Conservation (phyloP, 2,888 invertebrate species). For the Strigamia transsilvanica region DNA sequence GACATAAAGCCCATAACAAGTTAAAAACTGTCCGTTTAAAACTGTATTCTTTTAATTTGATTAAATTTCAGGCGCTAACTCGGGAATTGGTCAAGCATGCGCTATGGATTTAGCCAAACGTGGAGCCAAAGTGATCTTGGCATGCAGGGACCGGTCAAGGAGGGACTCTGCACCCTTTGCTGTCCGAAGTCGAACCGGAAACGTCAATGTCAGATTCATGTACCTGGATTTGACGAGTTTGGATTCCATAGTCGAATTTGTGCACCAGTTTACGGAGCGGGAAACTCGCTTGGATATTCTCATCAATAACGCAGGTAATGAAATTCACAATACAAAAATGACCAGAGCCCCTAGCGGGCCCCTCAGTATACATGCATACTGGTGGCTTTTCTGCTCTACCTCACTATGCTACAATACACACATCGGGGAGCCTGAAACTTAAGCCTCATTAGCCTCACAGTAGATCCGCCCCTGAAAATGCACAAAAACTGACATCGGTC, state of each 20-base stretch:
- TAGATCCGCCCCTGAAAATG: no score
- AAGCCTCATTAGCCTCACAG: no score
- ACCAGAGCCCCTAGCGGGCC: no score
- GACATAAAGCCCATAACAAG: neutral
- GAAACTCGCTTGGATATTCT: constrained; percentile 62
- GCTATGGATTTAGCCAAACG: constrained; percentile 58
- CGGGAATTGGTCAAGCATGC: constrained; percentile 58
- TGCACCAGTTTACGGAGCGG: constrained; percentile 60
- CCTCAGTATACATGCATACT: no score
- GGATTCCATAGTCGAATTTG: constrained; percentile 62
- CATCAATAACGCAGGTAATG: constrained; percentile 64
- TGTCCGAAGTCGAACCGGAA: constrained; percentile 61
- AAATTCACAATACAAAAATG: neutral
- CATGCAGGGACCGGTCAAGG: constrained; percentile 61
- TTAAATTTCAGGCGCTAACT: constrained; percentile 58
- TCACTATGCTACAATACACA: no score
- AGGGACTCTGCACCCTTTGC: constrained; percentile 62
- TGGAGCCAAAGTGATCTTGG: constrained; percentile 62
- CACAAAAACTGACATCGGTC: no score
- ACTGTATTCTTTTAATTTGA: constrained; percentile 15
- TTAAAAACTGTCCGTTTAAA: neutral
- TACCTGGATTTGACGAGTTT: constrained; percentile 62
- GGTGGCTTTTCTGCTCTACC: no score
- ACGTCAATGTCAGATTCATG: constrained; percentile 61
- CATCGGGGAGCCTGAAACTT: no score